Evolutionary conservation across 2,113 vertebrate genomes (phyloP).

Genomic region (Hippopotamus amphibius): DNA sequence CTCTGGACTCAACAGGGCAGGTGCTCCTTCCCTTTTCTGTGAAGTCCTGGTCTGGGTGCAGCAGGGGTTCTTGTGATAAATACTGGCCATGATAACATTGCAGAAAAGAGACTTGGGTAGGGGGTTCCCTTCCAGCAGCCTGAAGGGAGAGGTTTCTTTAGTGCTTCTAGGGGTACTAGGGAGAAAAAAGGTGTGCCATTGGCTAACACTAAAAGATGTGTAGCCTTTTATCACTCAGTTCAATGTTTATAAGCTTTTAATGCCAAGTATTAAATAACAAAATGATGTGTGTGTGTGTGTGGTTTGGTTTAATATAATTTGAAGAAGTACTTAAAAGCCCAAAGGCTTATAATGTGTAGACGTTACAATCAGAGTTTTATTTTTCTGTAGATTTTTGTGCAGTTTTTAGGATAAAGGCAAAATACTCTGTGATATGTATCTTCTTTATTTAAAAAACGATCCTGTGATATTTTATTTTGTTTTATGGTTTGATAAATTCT

Average conservation of each 20-base stretch:
- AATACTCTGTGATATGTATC: background rate
- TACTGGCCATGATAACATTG: background rate
- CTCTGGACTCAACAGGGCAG: background rate
- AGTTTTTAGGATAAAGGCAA: background rate
- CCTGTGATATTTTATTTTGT: constrained; percentile 38
- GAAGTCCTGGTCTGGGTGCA: background rate
- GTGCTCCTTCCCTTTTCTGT: background rate
- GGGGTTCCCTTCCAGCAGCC: background rate
- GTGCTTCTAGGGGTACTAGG: background rate
- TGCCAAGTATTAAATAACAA: background rate
- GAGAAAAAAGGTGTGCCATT: background rate
- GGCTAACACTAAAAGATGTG: background rate
- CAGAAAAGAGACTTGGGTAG: background rate
- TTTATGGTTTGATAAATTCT: constrained; percentile 38
- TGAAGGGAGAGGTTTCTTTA: background rate
- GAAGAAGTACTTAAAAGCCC: constrained; percentile 21
- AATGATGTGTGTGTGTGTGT: background rate
- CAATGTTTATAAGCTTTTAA: background rate
- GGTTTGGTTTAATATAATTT: background rate
- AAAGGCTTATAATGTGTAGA: background rate
- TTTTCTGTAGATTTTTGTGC: constrained; percentile 48
- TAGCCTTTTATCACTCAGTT: background rate
- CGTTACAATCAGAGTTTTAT: constrained; percentile 17
- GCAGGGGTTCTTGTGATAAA: background rate
- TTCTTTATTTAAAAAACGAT: constrained; percentile 24